These are phyloP conservation scores for Diaphora mendica DNA, from an alignment of 2,888 invertebrate species.

Conservation along the genomic window DNA sequence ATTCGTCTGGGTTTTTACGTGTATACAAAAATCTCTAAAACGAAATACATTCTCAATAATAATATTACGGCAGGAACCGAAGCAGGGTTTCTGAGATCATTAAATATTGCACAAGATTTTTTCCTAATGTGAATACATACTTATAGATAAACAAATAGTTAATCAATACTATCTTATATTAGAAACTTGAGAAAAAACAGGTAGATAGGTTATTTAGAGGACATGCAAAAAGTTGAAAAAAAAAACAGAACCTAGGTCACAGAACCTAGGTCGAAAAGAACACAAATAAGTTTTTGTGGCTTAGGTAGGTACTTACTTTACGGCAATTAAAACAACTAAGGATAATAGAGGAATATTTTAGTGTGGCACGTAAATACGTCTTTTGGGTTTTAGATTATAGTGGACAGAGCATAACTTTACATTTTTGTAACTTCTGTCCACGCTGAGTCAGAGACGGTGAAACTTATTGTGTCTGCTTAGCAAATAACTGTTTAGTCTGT, in stretches of 20 bases:
- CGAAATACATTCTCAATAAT: conserved; percentile 13
- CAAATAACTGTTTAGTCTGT: conserved; percentile 9
- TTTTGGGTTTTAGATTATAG: neutral
- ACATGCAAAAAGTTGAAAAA: neutral
- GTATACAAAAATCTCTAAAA: conserved; percentile 19
- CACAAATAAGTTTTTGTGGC: neutral
- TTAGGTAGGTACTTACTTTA: neutral
- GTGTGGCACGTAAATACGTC: neutral
- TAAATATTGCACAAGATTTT: neutral
- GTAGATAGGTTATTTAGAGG: neutral
- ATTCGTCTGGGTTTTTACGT: conserved; percentile 25
- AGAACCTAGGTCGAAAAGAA: neutral
- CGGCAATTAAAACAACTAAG: neutral
- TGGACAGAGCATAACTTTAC: neutral
- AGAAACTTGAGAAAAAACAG: neutral
- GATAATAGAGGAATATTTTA: neutral
- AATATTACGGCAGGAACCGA: conserved; percentile 4
- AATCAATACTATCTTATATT: neutral
- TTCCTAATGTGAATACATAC: neutral
- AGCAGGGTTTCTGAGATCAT: neutral
- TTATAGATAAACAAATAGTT: neutral
- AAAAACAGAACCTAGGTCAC: neutral
- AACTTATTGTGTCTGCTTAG: conserved; percentile 3
- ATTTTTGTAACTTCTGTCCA: neutral
- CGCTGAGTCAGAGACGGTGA: conserved; percentile 4